Conservation (phyloP, 1,140 invertebrate genomes). For the Phymastichus coffea region DNA sequence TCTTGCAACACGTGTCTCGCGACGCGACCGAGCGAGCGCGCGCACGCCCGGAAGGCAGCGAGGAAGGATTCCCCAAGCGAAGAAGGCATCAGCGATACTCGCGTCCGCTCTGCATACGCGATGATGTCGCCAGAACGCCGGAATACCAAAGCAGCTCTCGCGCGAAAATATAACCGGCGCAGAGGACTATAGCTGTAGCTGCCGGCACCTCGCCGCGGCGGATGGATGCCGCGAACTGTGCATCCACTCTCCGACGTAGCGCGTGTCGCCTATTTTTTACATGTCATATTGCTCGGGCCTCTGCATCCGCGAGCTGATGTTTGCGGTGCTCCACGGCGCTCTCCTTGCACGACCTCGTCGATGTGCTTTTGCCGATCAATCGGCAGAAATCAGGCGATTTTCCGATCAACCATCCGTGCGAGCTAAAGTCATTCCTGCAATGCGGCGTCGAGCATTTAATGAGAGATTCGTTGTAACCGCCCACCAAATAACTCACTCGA, state of each 20-base stretch:
- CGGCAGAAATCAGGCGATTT: conserved; percentile 4
- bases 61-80: too few relatives aligned
- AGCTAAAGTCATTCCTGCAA: conserved; percentile 16
- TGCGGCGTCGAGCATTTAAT: conserved; percentile 20
- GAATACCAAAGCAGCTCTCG: conserved; percentile 46
- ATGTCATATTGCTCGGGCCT: too few relatives aligned
- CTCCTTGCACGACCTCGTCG: background rate
- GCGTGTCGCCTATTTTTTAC: too few relatives aligned
- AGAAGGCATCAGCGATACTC: conserved; percentile 6
- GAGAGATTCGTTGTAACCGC: conserved; percentile 2
- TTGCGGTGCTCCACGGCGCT: conserved; percentile 3
- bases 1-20: background rate
- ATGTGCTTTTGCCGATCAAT: background rate
- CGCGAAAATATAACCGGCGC: conserved; percentile 1
- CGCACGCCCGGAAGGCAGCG: background rate
- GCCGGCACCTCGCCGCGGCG: too few relatives aligned
- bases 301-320: conserved; percentile 19
- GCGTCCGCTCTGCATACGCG: conserved; percentile 41
- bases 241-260: too few relatives aligned
- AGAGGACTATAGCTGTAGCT: too few relatives aligned
- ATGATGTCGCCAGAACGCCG: conserved; percentile 41
- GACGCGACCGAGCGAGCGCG: background rate
- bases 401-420: background rate
- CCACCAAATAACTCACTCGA: conserved; percentile 14
- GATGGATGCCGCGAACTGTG: too few relatives aligned